These are phyloP conservation scores for Pardalotus punctatus DNA, from an alignment of 2,113 vertebrate genomes.

Conservation along the genomic window DNA sequence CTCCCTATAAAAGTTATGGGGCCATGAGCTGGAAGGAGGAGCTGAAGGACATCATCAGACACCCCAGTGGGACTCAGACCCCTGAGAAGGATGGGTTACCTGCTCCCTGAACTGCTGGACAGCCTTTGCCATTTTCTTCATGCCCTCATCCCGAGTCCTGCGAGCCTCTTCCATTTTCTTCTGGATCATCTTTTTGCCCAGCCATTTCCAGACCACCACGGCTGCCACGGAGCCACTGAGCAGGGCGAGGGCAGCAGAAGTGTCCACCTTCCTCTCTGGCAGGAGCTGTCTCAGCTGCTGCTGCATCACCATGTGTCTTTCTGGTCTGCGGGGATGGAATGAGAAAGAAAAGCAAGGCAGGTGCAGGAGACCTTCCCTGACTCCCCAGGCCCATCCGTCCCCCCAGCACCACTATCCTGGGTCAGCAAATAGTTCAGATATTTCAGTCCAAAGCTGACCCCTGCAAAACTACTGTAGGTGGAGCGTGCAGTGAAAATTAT, in stretches of 20 bases:
- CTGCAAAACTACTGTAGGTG: not conserved
- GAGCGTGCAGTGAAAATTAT: not conserved
- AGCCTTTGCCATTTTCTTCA: slow-evolving; percentile 51
- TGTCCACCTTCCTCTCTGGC: not conserved
- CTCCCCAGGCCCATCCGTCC: not conserved
- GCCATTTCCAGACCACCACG: slow-evolving; percentile 20
- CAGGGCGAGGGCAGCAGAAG: not conserved
- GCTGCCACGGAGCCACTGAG: not conserved
- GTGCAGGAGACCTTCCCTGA: not conserved
- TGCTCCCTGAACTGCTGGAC: slow-evolving; percentile 52
- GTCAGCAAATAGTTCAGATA: not conserved
- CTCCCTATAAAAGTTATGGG: not conserved
- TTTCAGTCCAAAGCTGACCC: not conserved
- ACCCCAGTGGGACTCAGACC: not conserved
- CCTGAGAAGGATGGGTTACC: not conserved
- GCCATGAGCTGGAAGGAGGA: not conserved
- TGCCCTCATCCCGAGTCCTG: not conserved
- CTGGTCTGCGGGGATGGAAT: not conserved
- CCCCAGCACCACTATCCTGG: not conserved
- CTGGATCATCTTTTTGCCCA: not conserved
- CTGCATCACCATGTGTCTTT: not conserved
- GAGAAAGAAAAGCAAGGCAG: not conserved
- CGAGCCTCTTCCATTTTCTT: slow-evolving; percentile 43
- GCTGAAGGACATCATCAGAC: not conserved
- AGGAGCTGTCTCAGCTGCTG: slow-evolving; percentile 16